Evolutionary conservation across 2,888 invertebrate species (phyloP).

Genomic region (Apotomis turbidana): DNA sequence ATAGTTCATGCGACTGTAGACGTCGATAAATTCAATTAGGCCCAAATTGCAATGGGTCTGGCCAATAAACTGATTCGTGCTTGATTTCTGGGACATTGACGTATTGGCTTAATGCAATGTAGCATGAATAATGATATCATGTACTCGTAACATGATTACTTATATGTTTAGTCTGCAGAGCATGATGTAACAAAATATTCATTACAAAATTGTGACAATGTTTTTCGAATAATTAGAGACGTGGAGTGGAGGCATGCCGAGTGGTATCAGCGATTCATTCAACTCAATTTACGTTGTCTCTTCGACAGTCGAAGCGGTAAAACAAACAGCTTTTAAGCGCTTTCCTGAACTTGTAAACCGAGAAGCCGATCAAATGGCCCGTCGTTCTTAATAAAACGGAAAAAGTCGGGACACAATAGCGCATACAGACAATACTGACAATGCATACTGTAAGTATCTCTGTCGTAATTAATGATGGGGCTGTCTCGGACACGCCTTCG

Average conservation of each 20-base stretch:
- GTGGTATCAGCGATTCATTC: neutral
- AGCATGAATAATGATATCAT: neutral
- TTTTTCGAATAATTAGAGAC: too few relatives aligned
- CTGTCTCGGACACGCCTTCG: conserved; percentile 54
- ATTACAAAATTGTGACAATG: too few relatives aligned
- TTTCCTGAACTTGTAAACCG: neutral
- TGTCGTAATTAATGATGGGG: conserved; percentile 62
- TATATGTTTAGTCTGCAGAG: too few relatives aligned
- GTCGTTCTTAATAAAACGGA: conserved; percentile 23
- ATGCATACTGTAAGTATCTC: conserved; percentile 52
- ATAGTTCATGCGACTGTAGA: neutral
- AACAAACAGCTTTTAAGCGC: neutral
- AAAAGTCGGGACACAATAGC: conserved; percentile 34
- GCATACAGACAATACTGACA: conserved; percentile 35
- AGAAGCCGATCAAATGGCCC: neutral
- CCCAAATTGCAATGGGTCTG: neutral
- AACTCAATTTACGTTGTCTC: neutral
- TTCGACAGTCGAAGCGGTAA: neutral
- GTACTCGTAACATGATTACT: too few relatives aligned
- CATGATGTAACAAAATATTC: too few relatives aligned
- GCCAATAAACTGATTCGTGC: neutral
- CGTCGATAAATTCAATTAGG: neutral
- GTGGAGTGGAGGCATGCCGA: neutral
- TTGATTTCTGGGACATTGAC: neutral
- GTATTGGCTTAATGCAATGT: neutral